Evolutionary conservation across 2,113 vertebrate genomes (phyloP).

Genomic region (Bos indicus): DNA sequence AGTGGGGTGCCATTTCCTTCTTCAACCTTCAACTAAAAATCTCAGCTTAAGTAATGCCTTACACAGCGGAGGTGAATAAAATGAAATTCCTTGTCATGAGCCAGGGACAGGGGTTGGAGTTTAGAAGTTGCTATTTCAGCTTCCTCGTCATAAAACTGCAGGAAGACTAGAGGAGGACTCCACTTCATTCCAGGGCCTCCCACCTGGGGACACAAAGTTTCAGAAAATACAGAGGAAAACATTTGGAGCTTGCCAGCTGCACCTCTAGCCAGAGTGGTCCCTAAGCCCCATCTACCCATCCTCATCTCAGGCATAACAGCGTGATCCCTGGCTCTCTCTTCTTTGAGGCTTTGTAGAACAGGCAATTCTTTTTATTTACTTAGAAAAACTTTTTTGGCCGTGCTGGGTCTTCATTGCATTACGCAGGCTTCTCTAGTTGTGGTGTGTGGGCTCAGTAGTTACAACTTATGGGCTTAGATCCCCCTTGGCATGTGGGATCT

Average conservation of each 20-base stretch:
- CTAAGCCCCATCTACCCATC: not conserved
- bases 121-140: not conserved
- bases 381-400: not conserved
- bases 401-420: not conserved
- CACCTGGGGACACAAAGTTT: not conserved
- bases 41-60: not conserved
- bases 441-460: not conserved
- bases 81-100: not conserved
- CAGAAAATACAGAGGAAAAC: not conserved
- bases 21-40: not conserved
- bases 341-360: not conserved
- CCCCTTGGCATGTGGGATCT: not conserved
- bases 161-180: not conserved
- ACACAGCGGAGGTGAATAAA: not conserved
- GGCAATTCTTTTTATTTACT: not conserved
- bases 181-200: not conserved
- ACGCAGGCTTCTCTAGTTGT: not conserved
- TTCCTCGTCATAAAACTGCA: not conserved
- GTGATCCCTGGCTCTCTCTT: not conserved
- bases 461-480: not conserved
- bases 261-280: not conserved
- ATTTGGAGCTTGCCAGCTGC: not conserved
- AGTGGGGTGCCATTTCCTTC: not conserved
- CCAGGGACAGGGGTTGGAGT: not conserved
- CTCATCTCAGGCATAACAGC: not conserved